phyloP scores from a whole-genome alignment of 2,113 vertebrate genomes.

The Phyllopteryx taeniolatus region DNA sequence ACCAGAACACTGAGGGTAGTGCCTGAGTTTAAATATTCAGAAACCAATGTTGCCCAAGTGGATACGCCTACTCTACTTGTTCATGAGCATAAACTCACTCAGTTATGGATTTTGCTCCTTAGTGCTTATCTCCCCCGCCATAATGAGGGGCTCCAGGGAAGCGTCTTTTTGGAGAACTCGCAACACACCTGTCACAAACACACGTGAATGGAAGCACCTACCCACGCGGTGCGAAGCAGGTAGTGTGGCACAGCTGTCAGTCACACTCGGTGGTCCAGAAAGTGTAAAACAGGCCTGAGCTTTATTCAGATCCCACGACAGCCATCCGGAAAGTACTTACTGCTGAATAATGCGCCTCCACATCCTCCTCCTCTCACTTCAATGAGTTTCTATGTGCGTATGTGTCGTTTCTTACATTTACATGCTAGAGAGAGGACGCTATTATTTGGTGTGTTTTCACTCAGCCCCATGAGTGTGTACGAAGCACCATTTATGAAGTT shows the following conservation, averaged over 20 bases:
- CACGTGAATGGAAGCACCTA: slow-evolving; percentile 51
- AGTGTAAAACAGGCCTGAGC: slow-evolving; percentile 64
- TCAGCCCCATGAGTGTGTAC: slow-evolving; percentile 5
- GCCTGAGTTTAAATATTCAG: background rate
- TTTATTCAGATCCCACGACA: slow-evolving; percentile 64
- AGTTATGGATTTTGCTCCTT: slow-evolving; percentile 52
- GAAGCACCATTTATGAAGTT: slow-evolving; percentile 58
- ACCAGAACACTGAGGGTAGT: too few species aligned
- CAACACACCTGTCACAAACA: slow-evolving; percentile 54
- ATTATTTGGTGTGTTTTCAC: slow-evolving; percentile 19
- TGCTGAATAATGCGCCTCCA: slow-evolving; percentile 66
- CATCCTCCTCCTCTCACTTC: slow-evolving; percentile 39
- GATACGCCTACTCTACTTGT: slow-evolving; percentile 30
- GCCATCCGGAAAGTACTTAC: slow-evolving; percentile 65
- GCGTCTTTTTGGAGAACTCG: slow-evolving; percentile 25
- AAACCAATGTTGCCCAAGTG: slow-evolving; percentile 40
- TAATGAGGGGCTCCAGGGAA: slow-evolving; percentile 60
- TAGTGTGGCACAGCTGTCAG: slow-evolving; percentile 67
- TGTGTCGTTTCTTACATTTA: slow-evolving; percentile 12
- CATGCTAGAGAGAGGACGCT: slow-evolving; percentile 11
- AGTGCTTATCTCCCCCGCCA: slow-evolving; percentile 29
- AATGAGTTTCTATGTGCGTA: slow-evolving; percentile 23
- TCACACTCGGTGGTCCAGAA: slow-evolving; percentile 72
- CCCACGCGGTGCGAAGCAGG: slow-evolving; percentile 59
- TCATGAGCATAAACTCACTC: slow-evolving; percentile 31